Base-by-base conservation (phyloP, 2,888 invertebrate species). In the Homarus gammarus region DNA sequence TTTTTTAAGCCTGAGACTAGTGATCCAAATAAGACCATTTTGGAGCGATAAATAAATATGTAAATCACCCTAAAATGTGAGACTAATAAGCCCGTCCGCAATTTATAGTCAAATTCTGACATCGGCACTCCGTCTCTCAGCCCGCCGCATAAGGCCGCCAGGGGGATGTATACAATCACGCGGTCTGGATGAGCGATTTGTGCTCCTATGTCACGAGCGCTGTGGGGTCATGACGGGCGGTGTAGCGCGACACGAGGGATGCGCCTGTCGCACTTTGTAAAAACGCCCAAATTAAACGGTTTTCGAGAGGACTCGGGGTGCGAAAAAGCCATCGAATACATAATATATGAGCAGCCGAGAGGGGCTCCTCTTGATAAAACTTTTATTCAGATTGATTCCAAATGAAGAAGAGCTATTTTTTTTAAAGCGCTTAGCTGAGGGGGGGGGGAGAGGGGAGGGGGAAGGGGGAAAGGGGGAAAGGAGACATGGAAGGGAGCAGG, bases 101-200 rank as follows among this genome's bases (percentile, higher is more conserved):
- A 91, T 91, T 91, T 91, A 91, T 91, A 87, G 91, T 75, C 85
- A 84, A 91, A 91, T 88, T 91, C 77, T 89, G 89, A 85, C 89
- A 86, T 86, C 64, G 85, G 73, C 90, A 90, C 85, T 86, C 82
- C 90, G 85, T 86, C 90, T 81, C 90, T 75, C 61, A 70, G 73
- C 31, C 61, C 73, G 90, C n/a, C 70, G 78, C 44, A 72, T 44
- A 2, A 3, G 56, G 56, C 33, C 56, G 79, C 68, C 77, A 18
- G 89, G 81, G 68, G 33, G 61, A 3, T 72, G 85, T 81, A 81
- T 72, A 81, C 82, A 27, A 72, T 61, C 68, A 51, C 70, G 61
- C 40, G n/a, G 75, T 64, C 82, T 73, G 27, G 56, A 27, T 56
- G 64, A 81, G 51, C 81, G 38, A 79, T 81, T 89, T 89, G 89